Evolutionary conservation across 2,797 vertebrate species (phyloP), one percentile per base, ranked within the genome.

Genomic region (Lates japonicus): DNA sequence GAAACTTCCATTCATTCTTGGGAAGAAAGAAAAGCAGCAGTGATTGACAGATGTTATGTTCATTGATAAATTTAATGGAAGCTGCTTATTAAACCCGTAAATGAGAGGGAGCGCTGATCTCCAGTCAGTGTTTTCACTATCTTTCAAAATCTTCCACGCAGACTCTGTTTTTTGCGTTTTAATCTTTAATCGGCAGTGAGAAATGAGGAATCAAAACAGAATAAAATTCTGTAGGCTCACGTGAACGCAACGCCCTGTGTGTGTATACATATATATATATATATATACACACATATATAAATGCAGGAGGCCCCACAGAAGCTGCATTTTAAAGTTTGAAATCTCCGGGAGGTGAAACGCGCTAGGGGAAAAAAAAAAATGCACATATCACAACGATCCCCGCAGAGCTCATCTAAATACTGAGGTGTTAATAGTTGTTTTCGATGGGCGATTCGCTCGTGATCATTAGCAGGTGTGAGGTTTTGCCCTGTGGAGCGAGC

Each of bases 391-490:
- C 4, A 8, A 3, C 0, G 68, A 33, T 57, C 46, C 85, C 74
- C 1, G 81, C 59, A 1, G 78, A 64, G 82, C 82, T 62, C 57
- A 20, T 81, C 29, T 31, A 33, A 58, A 86, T 75, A 33, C 76
- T 0, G 75, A 86, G 84, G 92, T 86, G 93, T 86, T 89, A 90
- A 94, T 78, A 33, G 78, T 44, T 33, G 70, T 61, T 88, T 82
- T 94, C 86, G 86, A 92, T 93, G 89, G 91, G 78, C 84, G 73
- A 89, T 81, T 55, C 74, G 58, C 81, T 75, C 67, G 13, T 52
- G 65, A 42, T 88, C 91, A 91, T 94, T 94, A 90, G 89, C 92
- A 95, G 90, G 93, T 95, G 94, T 92, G 91, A 94, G 69, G 8
- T 72, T 29, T 82, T 52, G 57, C 60, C 70, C 62, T 19, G 67